Evolutionary conservation across 92 coral and sea anemone species (phyloP).

Genomic region (Zoanthus sansibaricus): DNA sequence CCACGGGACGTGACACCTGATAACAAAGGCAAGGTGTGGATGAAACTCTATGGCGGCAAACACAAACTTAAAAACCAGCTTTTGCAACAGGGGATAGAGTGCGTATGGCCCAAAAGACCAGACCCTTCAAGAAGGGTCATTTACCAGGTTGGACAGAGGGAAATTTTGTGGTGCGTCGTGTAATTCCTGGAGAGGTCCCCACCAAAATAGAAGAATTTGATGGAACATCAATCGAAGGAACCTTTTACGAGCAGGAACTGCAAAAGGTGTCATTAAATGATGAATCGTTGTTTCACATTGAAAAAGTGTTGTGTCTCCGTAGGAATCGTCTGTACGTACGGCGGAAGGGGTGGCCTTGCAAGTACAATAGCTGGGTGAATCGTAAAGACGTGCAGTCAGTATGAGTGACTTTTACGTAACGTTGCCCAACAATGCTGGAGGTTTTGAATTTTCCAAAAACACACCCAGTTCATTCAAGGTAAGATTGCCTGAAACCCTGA

Average conservation of each 20-base stretch:
- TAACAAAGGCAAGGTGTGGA: conserved; percentile 22
- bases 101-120: conserved; percentile 12
- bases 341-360: conserved; percentile 57
- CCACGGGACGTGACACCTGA: conserved; percentile 51
- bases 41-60: background rate
- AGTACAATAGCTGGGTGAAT: conserved; percentile 53
- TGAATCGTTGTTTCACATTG: background rate
- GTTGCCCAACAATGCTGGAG: conserved; percentile 26
- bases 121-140: conserved; percentile 38
- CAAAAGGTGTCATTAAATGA: conserved; percentile 43
- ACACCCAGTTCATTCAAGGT: background rate
- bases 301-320: conserved; percentile 2
- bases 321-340: conserved; percentile 31
- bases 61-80: background rate
- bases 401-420: conserved; percentile 33
- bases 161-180: conserved; percentile 34
- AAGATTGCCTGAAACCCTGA: background rate
- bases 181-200: background rate
- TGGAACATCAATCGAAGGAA: conserved; percentile 15
- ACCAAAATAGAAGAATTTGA: conserved; percentile 17
- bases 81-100: conserved; percentile 50
- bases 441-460: conserved; percentile 1
- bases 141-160: conserved; percentile 11
- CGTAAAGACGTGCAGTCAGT: conserved; percentile 24
- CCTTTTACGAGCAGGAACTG: conserved; percentile 54